These are phyloP conservation scores for Parasteatoda tepidariorum DNA, from an alignment of 1,140 invertebrate genomes.

Conservation along the genomic window DNA sequence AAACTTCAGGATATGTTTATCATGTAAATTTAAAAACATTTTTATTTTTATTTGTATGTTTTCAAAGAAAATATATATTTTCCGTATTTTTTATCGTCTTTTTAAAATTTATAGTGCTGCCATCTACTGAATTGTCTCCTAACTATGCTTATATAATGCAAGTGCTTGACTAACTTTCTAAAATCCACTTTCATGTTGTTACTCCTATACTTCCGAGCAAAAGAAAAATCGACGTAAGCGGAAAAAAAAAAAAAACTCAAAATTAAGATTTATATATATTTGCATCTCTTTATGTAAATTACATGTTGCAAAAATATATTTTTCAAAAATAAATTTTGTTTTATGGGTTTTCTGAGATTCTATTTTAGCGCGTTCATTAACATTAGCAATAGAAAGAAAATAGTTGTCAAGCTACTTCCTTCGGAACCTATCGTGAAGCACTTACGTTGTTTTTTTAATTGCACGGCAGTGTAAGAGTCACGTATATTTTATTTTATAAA, in stretches of 20 bases:
- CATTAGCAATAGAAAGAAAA: too few species aligned
- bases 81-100: background rate
- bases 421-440: too few species aligned
- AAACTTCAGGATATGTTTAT: background rate
- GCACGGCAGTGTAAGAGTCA: too few species aligned
- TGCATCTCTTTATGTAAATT: background rate
- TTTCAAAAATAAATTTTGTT: background rate
- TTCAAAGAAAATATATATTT: too few species aligned
- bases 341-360: too few species aligned
- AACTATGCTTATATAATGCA: background rate
- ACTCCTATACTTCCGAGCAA: background rate
- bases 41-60: too few species aligned
- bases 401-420: too few species aligned
- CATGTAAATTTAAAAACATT: background rate
- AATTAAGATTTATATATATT: background rate
- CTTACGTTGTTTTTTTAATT: too few species aligned
- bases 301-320: background rate
- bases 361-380: too few species aligned
- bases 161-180: background rate
- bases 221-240: background rate
- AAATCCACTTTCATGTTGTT: background rate
- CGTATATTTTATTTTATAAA: too few species aligned
- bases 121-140: background rate
- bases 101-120: background rate
- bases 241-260: background rate